Evolutionary conservation across 2,113 vertebrate genomes (phyloP).

Genomic region (Apus apus): DNA sequence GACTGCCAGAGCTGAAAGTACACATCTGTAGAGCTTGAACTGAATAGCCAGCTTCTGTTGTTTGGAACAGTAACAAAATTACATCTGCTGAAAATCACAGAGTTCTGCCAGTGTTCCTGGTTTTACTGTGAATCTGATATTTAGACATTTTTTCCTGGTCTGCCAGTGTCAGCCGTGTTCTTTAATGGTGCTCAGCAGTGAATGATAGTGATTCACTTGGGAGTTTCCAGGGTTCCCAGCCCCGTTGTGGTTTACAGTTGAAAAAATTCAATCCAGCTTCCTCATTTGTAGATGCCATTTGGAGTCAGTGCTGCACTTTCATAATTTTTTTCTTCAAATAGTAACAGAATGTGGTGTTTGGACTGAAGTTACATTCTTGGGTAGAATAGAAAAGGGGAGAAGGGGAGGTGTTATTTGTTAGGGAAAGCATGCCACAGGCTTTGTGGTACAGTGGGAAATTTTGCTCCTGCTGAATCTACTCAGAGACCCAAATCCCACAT

Average conservation of each 20-base stretch:
- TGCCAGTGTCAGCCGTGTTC: not conserved
- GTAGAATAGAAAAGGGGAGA: not conserved
- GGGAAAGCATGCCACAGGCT: not conserved
- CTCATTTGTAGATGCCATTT: not conserved
- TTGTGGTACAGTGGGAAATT: not conserved
- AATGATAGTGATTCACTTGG: not conserved
- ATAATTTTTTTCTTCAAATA: no score
- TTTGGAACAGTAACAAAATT: not conserved
- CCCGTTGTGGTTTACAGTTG: not conserved
- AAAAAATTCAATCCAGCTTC: not conserved
- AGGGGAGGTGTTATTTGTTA: not conserved
- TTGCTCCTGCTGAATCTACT: not conserved
- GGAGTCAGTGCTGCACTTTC: not conserved
- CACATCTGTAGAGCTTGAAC: not conserved
- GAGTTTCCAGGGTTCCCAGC: not conserved
- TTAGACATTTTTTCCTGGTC: not conserved
- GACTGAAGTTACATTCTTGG: not conserved
- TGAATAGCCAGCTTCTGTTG: not conserved
- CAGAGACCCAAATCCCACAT: not conserved
- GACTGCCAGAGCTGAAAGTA: not conserved
- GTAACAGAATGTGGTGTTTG: not conserved
- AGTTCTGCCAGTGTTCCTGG: not conserved
- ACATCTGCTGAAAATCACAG: not conserved
- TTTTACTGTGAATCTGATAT: not conserved
- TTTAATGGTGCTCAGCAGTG: not conserved